A percentile compares a stretch with the other conserved stretches of the same genome.
These are phyloP conservation scores for Actinostola sp. DNA, from an alignment of 92 coral and sea anemone genomes.

Conservation along the genomic window DNA sequence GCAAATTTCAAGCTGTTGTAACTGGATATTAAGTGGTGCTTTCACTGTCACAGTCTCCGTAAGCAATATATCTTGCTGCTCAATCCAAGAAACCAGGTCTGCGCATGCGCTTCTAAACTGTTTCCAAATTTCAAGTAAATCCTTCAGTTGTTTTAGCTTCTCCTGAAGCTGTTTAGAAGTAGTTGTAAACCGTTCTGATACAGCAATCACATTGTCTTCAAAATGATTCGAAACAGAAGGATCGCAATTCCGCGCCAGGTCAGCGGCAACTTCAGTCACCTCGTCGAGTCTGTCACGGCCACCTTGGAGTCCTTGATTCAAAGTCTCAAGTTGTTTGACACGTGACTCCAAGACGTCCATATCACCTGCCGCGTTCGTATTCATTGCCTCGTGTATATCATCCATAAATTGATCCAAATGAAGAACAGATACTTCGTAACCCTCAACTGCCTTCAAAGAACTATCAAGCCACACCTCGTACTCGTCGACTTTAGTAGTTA, in stretches of 20 bases:
- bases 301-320: constrained; percentile 63
- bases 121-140: constrained; percentile 75
- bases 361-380: constrained; percentile 54
- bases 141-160: constrained; percentile 57
- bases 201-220: constrained; percentile 60
- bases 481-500: constrained; percentile 77
- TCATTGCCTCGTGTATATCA: constrained; percentile 68
- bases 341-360: constrained; percentile 53
- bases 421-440: constrained; percentile 67
- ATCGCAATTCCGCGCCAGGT: constrained; percentile 78
- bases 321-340: constrained; percentile 60
- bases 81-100: constrained; percentile 81
- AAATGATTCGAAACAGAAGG: constrained; percentile 74
- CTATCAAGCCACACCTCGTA: constrained; percentile 91
- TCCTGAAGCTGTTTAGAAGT: constrained; percentile 59
- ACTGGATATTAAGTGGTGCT: constrained; percentile 67
- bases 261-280: constrained; percentile 77
- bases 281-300: constrained; percentile 72
- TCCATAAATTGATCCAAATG: constrained; percentile 71
- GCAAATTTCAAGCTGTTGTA: constrained; percentile 81
- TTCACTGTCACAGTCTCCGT: constrained; percentile 60
- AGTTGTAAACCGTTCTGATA: constrained; percentile 64
- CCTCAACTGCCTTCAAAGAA: constrained; percentile 75
- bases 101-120: constrained; percentile 83
- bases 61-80: constrained; percentile 69